Percentiles rank a stretch among this genome's conserved stretches.
These are phyloP conservation scores for Chinchilla lanigera DNA, from an alignment of 2,113 vertebrate genomes.

Conservation along the genomic window DNA sequence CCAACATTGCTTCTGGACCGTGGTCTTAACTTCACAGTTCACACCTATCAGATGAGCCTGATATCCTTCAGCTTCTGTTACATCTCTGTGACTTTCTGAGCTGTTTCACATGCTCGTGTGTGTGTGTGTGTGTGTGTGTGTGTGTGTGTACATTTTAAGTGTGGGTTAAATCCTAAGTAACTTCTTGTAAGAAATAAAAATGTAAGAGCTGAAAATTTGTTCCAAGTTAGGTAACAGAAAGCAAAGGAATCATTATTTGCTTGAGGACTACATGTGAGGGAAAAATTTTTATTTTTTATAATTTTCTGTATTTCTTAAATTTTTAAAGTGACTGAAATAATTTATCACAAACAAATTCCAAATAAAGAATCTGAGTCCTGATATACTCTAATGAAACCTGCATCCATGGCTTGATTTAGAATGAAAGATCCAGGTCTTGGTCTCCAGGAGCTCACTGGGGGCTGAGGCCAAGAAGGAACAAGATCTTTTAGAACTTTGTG, in stretches of 20 bases:
- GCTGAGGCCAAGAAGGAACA: background rate
- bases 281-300: background rate
- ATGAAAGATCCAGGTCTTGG: background rate
- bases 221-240: background rate
- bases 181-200: constrained; percentile 10
- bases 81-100: background rate
- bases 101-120: background rate
- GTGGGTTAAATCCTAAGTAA: background rate
- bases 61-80: background rate
- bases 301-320: background rate
- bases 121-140: background rate
- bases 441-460: background rate
- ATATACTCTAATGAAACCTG: background rate
- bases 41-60: background rate
- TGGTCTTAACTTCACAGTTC: background rate
- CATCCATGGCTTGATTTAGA: background rate
- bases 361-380: background rate
- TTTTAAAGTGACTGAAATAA: constrained; percentile 3
- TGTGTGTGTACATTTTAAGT: background rate
- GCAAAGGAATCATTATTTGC: background rate
- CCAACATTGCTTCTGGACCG: background rate
- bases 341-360: background rate
- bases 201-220: background rate
- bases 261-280: background rate
- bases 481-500: background rate